Conservation (phyloP, 2,888 invertebrate species). For the Agrochola circellaris region DNA sequence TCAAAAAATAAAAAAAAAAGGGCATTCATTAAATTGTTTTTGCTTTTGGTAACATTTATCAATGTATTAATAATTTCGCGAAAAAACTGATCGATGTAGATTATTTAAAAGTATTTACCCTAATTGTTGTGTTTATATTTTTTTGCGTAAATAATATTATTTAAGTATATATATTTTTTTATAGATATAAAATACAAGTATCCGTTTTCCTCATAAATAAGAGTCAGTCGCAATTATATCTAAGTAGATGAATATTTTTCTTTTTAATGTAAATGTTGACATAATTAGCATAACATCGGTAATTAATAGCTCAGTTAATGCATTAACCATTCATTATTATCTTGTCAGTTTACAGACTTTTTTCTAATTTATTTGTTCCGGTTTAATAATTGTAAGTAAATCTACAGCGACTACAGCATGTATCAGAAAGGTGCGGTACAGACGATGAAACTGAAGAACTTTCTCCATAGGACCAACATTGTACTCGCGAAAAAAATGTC, state of each 20-base stretch:
- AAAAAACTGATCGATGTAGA: slow-evolving; percentile 5
- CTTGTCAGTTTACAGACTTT: neutral
- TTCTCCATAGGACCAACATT: too few relatives aligned
- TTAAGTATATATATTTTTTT: neutral
- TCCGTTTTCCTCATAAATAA: slow-evolving; percentile 11
- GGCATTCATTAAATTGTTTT: too few relatives aligned
- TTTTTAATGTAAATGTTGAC: neutral
- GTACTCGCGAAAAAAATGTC: too few relatives aligned
- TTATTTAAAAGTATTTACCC: too few relatives aligned
- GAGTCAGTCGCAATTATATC: neutral
- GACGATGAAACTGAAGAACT: too few relatives aligned
- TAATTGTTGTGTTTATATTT: too few relatives aligned
- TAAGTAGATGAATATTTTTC: neutral
- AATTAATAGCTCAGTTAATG: slow-evolving; percentile 8
- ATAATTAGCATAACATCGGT: slow-evolving; percentile 2
- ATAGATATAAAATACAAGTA: neutral
- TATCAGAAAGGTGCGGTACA: too few relatives aligned
- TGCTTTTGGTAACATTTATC: too few relatives aligned
- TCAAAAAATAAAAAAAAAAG: too few relatives aligned
- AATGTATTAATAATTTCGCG: neutral
- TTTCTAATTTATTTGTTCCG: slow-evolving; percentile 13
- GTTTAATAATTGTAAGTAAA: slow-evolving; percentile 21
- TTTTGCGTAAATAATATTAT: too few relatives aligned
- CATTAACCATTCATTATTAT: slow-evolving; percentile 16
- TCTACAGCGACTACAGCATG: too few relatives aligned